phyloP scores from a whole-genome alignment of 1,140 invertebrate species.

The Drosophila tristis region DNA sequence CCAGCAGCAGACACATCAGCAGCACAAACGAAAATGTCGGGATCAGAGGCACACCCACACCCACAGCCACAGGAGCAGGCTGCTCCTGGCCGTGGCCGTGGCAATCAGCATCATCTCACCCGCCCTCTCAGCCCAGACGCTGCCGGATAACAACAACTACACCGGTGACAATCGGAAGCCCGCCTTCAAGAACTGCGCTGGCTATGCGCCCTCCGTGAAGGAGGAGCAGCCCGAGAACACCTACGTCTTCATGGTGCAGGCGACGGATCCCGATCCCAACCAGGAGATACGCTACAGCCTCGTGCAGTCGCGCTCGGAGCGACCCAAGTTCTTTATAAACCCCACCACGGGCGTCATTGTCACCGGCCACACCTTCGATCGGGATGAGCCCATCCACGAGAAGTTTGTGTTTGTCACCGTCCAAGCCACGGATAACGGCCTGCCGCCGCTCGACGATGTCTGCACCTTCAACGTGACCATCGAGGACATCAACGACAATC shows the following conservation, averaged over 20 bases:
- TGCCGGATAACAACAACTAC: constrained; percentile 36
- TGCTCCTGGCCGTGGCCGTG: constrained; percentile 34
- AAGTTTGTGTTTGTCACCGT: constrained; percentile 90
- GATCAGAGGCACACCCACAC: constrained; percentile 12
- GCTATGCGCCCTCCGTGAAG: constrained; percentile 87
- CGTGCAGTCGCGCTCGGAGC: constrained; percentile 89
- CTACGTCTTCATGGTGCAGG: constrained; percentile 87
- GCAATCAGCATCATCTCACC: constrained; percentile 35
- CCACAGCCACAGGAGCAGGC: constrained; percentile 26
- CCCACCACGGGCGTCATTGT: constrained; percentile 89
- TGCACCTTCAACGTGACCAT: constrained; percentile 95
- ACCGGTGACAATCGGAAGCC: constrained; percentile 88
- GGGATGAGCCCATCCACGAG: constrained; percentile 93
- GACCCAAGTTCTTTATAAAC: constrained; percentile 91
- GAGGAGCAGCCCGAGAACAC: constrained; percentile 87
- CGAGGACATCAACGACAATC: constrained; percentile 94
- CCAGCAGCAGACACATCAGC: constrained; percentile 71
- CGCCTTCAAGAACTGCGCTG: constrained; percentile 88
- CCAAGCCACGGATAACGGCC: constrained; percentile 93
- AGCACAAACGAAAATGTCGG: constrained; percentile 76
- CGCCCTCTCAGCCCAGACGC: constrained; percentile 36
- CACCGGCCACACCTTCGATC: constrained; percentile 91
- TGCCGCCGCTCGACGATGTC: constrained; percentile 92
- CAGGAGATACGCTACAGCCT: constrained; percentile 93
- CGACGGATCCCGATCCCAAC: constrained; percentile 89